These are phyloP conservation scores for Anguilla pacifica DNA, from an alignment of 2,797 vertebrate genomes.

Conservation along the genomic window DNA sequence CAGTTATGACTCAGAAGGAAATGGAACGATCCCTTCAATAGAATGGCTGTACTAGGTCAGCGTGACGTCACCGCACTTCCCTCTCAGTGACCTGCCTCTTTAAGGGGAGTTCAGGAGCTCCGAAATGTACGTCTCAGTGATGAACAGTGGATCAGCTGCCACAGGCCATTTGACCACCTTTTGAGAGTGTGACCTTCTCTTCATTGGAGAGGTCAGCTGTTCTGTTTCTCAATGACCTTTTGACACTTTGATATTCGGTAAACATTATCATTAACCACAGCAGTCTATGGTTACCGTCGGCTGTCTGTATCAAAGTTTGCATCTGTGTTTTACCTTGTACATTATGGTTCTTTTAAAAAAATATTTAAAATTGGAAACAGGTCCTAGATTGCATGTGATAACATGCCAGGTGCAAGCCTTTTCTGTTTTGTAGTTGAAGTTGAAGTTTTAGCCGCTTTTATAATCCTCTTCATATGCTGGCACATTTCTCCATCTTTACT, in stretches of 20 bases:
- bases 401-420: background rate
- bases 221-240: background rate
- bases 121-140: background rate
- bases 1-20: background rate
- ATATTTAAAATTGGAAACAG: background rate
- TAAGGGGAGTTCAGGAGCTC: background rate
- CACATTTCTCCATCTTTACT: background rate
- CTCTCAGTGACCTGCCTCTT: background rate
- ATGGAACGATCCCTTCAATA: background rate
- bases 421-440: background rate
- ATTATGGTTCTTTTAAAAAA: background rate
- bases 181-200: background rate
- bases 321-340: too few relatives aligned
- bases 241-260: background rate
- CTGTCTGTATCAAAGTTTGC: background rate
- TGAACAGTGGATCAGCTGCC: background rate
- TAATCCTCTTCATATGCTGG: background rate
- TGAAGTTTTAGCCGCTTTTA: background rate
- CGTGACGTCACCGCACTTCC: background rate
- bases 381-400: background rate
- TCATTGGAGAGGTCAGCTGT: background rate
- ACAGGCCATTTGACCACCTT: background rate
- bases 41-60: background rate
- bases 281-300: background rate
- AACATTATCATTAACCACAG: background rate